Percentiles rank a stretch among this genome's conserved stretches.
Evolutionary conservation across 2,113 vertebrate species (phyloP).

Genomic region (Festucalex cinctus): DNA sequence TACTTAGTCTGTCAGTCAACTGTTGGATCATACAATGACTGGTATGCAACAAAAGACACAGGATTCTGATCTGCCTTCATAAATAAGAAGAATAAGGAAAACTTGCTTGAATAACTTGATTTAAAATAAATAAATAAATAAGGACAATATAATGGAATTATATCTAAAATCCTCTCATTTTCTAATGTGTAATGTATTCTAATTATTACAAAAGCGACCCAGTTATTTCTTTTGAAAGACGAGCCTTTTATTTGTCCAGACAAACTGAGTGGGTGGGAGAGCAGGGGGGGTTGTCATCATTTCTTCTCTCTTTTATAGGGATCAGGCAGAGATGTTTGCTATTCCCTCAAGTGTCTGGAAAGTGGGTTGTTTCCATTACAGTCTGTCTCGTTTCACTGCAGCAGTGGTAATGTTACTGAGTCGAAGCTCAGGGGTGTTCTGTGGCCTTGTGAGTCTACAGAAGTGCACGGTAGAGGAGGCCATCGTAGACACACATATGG

Average conservation of each 20-base stretch:
- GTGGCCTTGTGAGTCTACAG: slow-evolving; percentile 35
- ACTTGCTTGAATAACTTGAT: slow-evolving; percentile 26
- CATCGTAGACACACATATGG: slow-evolving; percentile 44
- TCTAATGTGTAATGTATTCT: slow-evolving; percentile 33
- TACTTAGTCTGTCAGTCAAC: slow-evolving; percentile 6
- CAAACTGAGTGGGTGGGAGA: neutral
- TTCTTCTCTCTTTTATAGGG: slow-evolving; percentile 64
- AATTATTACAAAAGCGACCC: slow-evolving; percentile 41
- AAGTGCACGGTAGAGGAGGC: slow-evolving; percentile 11
- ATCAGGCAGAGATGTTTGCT: slow-evolving; percentile 69
- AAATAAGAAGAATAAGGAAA: slow-evolving; percentile 17
- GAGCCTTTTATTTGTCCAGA: slow-evolving; percentile 37
- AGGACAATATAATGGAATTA: neutral
- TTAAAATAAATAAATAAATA: slow-evolving; percentile 5
- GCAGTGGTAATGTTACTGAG: slow-evolving; percentile 66
- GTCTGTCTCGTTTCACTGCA: slow-evolving; percentile 63
- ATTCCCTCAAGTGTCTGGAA: slow-evolving; percentile 80
- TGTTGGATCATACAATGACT: slow-evolving; percentile 13
- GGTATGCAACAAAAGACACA: slow-evolving; percentile 18
- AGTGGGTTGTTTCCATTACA: slow-evolving; percentile 67
- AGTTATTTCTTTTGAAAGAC: slow-evolving; percentile 59
- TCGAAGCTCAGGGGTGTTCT: slow-evolving; percentile 42
- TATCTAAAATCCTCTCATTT: neutral
- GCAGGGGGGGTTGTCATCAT: slow-evolving; percentile 33
- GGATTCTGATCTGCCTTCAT: slow-evolving; percentile 13